Evolutionary conservation across 2,888 invertebrate species (phyloP), one percentile per base, ranked within the genome.

Genomic region (Ennomos fuscantarius): DNA sequence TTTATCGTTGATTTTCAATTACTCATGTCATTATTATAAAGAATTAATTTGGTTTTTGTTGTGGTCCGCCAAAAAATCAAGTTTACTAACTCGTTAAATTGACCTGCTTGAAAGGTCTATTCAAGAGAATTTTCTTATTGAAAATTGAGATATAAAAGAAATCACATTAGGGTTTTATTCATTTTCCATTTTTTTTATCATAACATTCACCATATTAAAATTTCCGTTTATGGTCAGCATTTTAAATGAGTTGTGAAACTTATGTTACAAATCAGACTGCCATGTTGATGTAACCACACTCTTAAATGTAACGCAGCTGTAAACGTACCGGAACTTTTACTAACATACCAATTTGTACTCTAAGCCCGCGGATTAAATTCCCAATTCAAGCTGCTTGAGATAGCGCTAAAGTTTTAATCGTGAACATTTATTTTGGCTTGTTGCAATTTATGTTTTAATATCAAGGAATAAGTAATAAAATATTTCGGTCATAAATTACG

Each of bases 321-420:
- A 37, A 51, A 35, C 31, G 39, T 10, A 15, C 52, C 34, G 37
- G 39, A 44, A 52, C 33, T 8, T 41, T 1, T 8, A 0, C 1
- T 15, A 13, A 1, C 47, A 45, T 2, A 11, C 32, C 9, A 31
- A 45, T 45, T 35, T 49, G 10, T 12, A 9, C 36, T 45, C n/a
- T 51, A 46, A 37, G 1, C 0, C 9, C n/a, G 13, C 9, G 3
- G 10, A 8, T 47, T 40, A 61, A 52, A 44, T 47, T 37, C 33
- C 11, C 55, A 33, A 39, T 61, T 55, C 9, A n/a, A 13, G 11
- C 24, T 24, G 11, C 43, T 46, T 24, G 11, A 11, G 35, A 32
- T 41, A n/a, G 43, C 44, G 13, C 46, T 48, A 52, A 55, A 62
- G 60, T 63, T 63, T 56, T 59, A 59, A 63, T 65, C 52, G 41